Conservation (phyloP, 2,888 invertebrate genomes). For the Salticus scenicus region DNA sequence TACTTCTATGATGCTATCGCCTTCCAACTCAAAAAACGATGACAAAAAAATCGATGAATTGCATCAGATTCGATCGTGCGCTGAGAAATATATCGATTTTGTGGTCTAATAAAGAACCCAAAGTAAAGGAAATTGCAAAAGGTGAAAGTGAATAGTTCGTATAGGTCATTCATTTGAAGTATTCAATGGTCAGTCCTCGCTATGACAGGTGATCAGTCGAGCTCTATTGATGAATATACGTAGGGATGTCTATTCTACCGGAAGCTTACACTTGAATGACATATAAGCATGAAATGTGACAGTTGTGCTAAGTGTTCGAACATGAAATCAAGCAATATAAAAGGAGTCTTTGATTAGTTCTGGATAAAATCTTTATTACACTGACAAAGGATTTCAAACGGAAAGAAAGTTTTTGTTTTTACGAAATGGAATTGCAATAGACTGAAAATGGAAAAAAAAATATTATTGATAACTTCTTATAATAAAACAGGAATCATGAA, state of each 20-base stretch:
- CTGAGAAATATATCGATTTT: constrained; percentile 51
- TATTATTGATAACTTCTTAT: too few relatives aligned
- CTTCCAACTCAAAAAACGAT: constrained; percentile 23
- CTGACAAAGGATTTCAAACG: too few relatives aligned
- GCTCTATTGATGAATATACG: not conserved
- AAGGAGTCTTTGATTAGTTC: too few relatives aligned
- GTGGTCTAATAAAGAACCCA: constrained; percentile 18
- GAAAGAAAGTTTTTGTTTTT: too few relatives aligned
- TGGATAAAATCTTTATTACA: too few relatives aligned
- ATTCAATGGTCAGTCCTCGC: not conserved
- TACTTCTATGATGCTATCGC: constrained; percentile 49
- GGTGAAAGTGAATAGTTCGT: not conserved
- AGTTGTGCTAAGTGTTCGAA: not conserved
- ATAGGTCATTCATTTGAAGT: not conserved
- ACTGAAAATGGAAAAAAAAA: too few relatives aligned
- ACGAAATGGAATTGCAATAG: too few relatives aligned
- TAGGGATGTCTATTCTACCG: not conserved
- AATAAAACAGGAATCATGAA: too few relatives aligned
- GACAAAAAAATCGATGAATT: constrained; percentile 61
- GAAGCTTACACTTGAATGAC: not conserved
- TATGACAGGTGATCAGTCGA: not conserved
- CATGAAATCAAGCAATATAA: not conserved
- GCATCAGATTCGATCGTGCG: constrained; percentile 63
- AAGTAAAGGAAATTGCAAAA: not conserved
- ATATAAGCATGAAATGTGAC: not conserved